Evolutionary conservation across 2,113 vertebrate species (phyloP), one percentile per base, ranked within the genome.

Genomic region (Harpagus bidentatus): DNA sequence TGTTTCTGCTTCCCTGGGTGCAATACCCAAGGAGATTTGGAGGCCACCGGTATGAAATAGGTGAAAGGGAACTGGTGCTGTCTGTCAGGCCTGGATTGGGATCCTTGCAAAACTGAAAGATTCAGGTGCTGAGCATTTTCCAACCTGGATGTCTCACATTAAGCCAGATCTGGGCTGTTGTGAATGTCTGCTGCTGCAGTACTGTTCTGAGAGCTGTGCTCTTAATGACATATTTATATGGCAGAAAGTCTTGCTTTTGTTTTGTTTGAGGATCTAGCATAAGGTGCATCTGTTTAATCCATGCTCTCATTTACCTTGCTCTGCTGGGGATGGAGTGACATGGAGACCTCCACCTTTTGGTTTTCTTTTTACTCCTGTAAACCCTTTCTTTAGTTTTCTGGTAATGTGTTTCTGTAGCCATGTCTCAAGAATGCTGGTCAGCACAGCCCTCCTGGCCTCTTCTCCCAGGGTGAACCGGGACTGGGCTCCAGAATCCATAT

Each of bases 401-500:
- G 34, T 69, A 43, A 10, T 1, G 0, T 6, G 10, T 83, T n/a
- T 36, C 61, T 65, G n/a, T 73, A 65, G 48, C 19, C 52, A 1
- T 38, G 15, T 69, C 53, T 90, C 19, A 10, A 65, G n/a, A 79
- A 34, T 1, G 0, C 62, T 88, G 92, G 74, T 95, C 90, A 90
- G 62, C 62, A 50, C 42, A 86, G 13, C 28, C 18, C 8, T 84
- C 34, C 43, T n/a, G 15, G 66, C 78, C 73, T 77, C 47, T 93
- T 69, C 70, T 85, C 58, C 66, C 67, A 43, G 77, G 13, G 42
- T 32, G 55, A 94, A 40, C 62, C 2, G 16, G 5, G 40, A 26
- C 55, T 22, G 48, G 70, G 20, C 62, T 96, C 50, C 71, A 48
- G 31, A 90, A 95, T 90, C 95, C 96, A 94, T 94, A 96, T 96